Conservation (phyloP, 2,113 vertebrate genomes). For the Cisticola juncidis region DNA sequence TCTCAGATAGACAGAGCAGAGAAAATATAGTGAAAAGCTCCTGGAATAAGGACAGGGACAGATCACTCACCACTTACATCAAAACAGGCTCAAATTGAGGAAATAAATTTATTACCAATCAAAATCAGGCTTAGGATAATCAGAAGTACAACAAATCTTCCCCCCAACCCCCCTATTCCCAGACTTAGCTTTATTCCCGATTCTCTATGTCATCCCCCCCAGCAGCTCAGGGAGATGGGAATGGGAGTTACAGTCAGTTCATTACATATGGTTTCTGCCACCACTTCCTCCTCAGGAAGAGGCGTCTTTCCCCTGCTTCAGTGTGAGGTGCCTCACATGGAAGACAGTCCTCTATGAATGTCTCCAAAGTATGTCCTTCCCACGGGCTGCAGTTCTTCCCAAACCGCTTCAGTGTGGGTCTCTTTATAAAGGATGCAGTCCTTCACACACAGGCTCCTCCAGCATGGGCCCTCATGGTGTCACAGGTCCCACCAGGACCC, state of each 20-base stretch:
- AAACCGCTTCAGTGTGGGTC: not conserved
- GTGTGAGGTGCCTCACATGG: not conserved
- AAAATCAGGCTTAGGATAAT: not conserved
- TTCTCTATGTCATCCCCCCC: not conserved
- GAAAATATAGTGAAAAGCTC: not conserved
- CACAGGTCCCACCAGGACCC: not conserved
- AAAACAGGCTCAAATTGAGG: not conserved
- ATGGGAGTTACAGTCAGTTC: fast-evolving
- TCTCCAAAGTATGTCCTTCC: not conserved
- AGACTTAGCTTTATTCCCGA: not conserved
- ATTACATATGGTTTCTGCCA: not conserved
- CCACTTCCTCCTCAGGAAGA: not conserved
- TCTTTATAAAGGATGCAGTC: not conserved
- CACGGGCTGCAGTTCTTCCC: fast-evolving
- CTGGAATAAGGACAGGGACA: not conserved
- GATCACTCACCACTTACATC: not conserved
- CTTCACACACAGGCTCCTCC: not conserved
- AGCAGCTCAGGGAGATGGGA: not conserved
- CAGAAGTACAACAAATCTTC: not conserved
- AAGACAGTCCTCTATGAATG: not conserved
- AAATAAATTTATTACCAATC: not conserved
- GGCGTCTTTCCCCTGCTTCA: not conserved
- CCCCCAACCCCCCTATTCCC: not conserved
- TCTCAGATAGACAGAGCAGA: not conserved
- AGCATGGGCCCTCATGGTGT: too few species aligned